Base-by-base conservation (phyloP, 1,140 invertebrate genomes). In the Aporrectodea caliginosa region DNA sequence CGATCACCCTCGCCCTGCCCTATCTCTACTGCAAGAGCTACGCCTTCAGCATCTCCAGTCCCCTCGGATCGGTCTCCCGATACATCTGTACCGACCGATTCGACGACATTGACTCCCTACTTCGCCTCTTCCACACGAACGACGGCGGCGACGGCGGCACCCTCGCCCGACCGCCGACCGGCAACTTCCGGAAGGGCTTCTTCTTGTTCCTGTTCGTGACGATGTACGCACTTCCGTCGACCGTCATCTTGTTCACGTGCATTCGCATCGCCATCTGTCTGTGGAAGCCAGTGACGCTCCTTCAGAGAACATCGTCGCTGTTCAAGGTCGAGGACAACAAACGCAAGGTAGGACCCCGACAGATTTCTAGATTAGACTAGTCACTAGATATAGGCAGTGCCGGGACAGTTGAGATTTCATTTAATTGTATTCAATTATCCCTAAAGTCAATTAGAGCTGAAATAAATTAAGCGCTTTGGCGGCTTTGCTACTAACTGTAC, bases 141-240 rank as follows among this genome's bases (percentile, higher is more conserved):
- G 43, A 58, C 43, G 22, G 43, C 43, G 43, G 43, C 43, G 43
- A 58, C 43, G 43, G 43, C 43, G 43, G 43, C 43, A 22, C 6
- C 22, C 43, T 6, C 6, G 22, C 22, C 22, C 43, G 6, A 22
- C 22, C 43, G 43, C 22, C 43, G 43, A 58, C 43, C 43, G 43
- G 43, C 14, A 79, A 80, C 2, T 89, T 90, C 71, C 84, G 90
- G 0, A 83, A 79, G 2, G 85, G 82, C 1, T 90, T 88, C 80
- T 90, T 86, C 82, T 82, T 90, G 1, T 87, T 89, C 78, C 83
- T 90, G 0, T 90, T 90, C 80, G 69, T 88, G 43, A 82, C 86
- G 71, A 87, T 90, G 77, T 90, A 90, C 81, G 75, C 88, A 6
- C 35, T 89, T 0, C 89, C 89, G 2, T 83, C 89, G 80, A 30